Evolutionary conservation across 2,888 invertebrate species (phyloP).

Genomic region (Sepiola atlantica): DNA sequence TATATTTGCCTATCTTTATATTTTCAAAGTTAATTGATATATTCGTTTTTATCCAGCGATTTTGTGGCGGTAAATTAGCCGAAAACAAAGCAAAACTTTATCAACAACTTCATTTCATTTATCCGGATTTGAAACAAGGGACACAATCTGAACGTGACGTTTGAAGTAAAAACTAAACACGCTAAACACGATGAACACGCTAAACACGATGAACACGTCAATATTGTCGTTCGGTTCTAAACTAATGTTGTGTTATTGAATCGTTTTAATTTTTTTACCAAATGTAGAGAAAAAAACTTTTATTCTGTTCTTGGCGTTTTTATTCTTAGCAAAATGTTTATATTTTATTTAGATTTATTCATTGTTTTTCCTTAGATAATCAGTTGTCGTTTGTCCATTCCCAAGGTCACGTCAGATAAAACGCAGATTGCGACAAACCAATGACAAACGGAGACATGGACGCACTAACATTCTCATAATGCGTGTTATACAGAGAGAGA

Average conservation of each 20-base stretch:
- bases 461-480: background rate
- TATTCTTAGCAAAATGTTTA: background rate
- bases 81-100: too few relatives aligned
- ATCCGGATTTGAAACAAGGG: too few relatives aligned
- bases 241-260: background rate
- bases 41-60: background rate
- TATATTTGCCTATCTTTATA: too few relatives aligned
- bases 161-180: too few relatives aligned
- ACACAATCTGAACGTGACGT: too few relatives aligned
- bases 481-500: too few relatives aligned
- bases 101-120: too few relatives aligned
- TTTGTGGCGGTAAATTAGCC: too few relatives aligned
- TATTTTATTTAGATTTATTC: background rate
- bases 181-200: too few relatives aligned
- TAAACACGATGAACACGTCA: background rate
- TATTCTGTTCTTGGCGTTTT: background rate
- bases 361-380: background rate
- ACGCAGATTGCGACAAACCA: background rate
- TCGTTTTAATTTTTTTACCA: background rate
- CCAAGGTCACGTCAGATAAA: constrained; percentile 32
- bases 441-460: background rate
- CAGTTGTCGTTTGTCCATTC: background rate
- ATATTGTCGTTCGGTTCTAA: background rate
- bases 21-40: background rate
- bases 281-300: too few relatives aligned